Evolutionary conservation across 37 sponge, comb jelly and placozoan species (phyloP), one percentile per base, ranked within the genome.

Genomic region (Chondrosia reniformis): DNA sequence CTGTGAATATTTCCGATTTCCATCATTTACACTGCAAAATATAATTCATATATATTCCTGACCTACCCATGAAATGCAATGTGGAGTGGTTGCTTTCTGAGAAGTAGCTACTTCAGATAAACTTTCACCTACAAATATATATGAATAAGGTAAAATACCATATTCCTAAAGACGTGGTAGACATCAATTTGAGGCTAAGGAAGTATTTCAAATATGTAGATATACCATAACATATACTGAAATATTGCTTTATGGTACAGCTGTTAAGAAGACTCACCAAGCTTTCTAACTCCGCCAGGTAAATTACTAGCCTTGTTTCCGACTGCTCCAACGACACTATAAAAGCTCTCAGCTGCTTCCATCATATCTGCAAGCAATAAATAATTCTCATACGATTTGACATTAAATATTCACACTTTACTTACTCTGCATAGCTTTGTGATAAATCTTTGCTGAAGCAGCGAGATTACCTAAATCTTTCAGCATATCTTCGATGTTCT

Each of bases 231-330:
- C n/a, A n/a, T n/a, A n/a, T n/a, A n/a, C n/a, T n/a, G n/a, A n/a
- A n/a, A n/a, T n/a, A n/a, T n/a, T n/a, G n/a, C n/a, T n/a, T n/a
- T n/a, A n/a, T n/a, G n/a, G n/a, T n/a, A n/a, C n/a, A n/a, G n/a
- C n/a, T n/a, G n/a, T n/a, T n/a, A n/a, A n/a, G n/a, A n/a, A n/a
- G n/a, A n/a, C 63, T 45, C 33, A 84, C 84, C 89, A 39, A 89
- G 69, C 39, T 82, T 77, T 15, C 83, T 74, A 22, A 89, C 90
- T 33, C 79, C 75, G 36, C 90, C 90, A 22, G 90, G 86, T 0
- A 89, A 80, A 17, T 74, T 62, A 3, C 86, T 37, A 27, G 83
- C 86, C 52, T 85, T 85, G 45, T 75, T 69, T 0, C 86, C 90
- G 37, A 89, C 73, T 22, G 86, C 75, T 4, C 46, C 74, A 39